Evolutionary conservation across 2,113 vertebrate genomes (phyloP).

Genomic region (Micronisus gabar): DNA sequence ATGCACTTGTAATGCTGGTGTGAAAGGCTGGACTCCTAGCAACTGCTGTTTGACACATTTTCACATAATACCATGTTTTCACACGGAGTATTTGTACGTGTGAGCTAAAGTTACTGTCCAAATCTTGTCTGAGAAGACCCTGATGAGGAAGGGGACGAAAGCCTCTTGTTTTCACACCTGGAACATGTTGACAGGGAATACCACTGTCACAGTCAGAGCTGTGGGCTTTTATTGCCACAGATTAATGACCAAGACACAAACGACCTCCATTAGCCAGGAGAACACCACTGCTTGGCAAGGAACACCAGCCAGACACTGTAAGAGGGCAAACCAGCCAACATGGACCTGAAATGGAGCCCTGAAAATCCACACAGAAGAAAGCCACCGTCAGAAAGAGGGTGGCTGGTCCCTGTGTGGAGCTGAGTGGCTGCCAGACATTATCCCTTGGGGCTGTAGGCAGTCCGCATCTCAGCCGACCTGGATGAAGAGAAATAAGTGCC

Average conservation of each 20-base stretch:
- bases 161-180: not conserved
- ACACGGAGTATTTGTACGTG: not conserved
- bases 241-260: not conserved
- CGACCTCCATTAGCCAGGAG: rapidly evolving
- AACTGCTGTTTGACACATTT: not conserved
- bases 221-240: not conserved
- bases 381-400: not conserved
- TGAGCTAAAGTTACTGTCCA: not conserved
- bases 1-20: not conserved
- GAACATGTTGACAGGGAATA: not conserved
- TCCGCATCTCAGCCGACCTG: not conserved
- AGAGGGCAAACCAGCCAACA: not conserved
- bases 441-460: not conserved
- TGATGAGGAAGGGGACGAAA: not conserved
- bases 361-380: not conserved
- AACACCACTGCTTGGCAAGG: not conserved
- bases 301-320: not conserved
- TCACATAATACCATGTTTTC: not conserved
- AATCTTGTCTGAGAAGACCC: not conserved
- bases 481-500: not conserved
- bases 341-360: not conserved
- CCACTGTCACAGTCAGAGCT: not conserved
- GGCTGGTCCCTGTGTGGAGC: not conserved
- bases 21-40: not conserved
- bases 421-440: not conserved